Evolutionary conservation across 2,888 invertebrate species (phyloP).

Genomic region (Caenorhabditis panamensis): DNA sequence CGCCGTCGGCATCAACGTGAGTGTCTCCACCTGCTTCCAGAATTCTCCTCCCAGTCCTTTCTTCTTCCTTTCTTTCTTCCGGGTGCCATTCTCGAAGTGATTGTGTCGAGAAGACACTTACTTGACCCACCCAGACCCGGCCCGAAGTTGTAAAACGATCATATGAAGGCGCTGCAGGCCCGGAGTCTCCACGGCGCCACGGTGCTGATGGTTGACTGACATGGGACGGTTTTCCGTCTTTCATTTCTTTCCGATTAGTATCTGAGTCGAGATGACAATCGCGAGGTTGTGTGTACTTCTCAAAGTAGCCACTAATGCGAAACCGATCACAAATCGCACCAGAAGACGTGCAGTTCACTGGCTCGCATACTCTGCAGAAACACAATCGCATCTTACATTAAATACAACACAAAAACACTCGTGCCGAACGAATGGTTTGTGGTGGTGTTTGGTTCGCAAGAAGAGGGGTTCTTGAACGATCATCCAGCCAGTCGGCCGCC

Average conservation of each 20-base stretch:
- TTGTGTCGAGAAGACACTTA: not conserved
- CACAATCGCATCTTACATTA: not conserved
- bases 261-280: slow-evolving; percentile 22
- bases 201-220: too few species aligned
- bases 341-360: slow-evolving; percentile 32
- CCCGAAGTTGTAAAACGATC: slow-evolving; percentile 6
- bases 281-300: slow-evolving; percentile 16
- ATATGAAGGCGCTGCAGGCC: slow-evolving; percentile 6
- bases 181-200: not conserved
- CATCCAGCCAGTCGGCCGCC: slow-evolving; percentile 23
- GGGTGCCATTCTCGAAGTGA: not conserved
- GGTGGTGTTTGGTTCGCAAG: slow-evolving; percentile 41
- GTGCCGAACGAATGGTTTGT: not conserved
- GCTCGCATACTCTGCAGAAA: not conserved
- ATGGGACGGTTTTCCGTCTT: not conserved
- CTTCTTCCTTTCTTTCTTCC: not conserved
- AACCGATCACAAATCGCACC: slow-evolving; percentile 44
- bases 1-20: slow-evolving; percentile 87
- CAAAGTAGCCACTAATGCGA: slow-evolving; percentile 5
- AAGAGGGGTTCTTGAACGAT: slow-evolving; percentile 37
- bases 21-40: slow-evolving; percentile 13
- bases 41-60: not conserved
- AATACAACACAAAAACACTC: slow-evolving; percentile 8
- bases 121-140: slow-evolving; percentile 10
- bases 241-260: slow-evolving; percentile 1